phyloP scores from a whole-genome alignment of 2,888 invertebrate genomes.

The Fragum fragum region DNA sequence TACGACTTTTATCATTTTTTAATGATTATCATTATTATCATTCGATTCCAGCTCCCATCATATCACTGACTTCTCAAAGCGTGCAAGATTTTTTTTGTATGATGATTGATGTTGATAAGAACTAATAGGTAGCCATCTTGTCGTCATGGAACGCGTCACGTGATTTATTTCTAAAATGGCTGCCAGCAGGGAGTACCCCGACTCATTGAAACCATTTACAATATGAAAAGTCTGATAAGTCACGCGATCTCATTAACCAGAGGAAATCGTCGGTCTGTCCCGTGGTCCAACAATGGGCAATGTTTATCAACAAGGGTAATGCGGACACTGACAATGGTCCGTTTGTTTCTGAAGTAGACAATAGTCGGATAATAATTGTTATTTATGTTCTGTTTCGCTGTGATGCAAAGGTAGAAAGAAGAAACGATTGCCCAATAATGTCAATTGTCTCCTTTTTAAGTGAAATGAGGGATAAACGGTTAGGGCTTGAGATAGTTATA shows the following conservation, averaged over 20 bases:
- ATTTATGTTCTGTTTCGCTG: not conserved
- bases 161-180: constrained; percentile 9
- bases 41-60: no score
- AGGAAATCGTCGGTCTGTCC: constrained; percentile 48
- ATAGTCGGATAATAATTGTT: constrained; percentile 13
- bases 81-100: not conserved
- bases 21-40: no score
- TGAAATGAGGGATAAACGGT: constrained; percentile 9
- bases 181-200: not conserved
- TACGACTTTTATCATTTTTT: no score
- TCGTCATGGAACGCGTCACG: not conserved
- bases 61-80: not conserved
- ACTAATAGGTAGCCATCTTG: not conserved
- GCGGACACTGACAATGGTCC: constrained; percentile 5
- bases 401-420: not conserved
- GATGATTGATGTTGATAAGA: not conserved
- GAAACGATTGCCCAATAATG: not conserved
- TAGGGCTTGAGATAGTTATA: not conserved
- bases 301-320: constrained; percentile 32
- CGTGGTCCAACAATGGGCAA: constrained; percentile 17
- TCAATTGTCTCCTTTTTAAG: not conserved
- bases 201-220: not conserved
- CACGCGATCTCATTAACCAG: constrained; percentile 52
- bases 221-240: constrained; percentile 25
- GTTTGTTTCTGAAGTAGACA: constrained; percentile 12